Evolutionary conservation across 2,888 invertebrate genomes (phyloP), one percentile per base, ranked within the genome.

Genomic region (Chrysolina oricalcia): DNA sequence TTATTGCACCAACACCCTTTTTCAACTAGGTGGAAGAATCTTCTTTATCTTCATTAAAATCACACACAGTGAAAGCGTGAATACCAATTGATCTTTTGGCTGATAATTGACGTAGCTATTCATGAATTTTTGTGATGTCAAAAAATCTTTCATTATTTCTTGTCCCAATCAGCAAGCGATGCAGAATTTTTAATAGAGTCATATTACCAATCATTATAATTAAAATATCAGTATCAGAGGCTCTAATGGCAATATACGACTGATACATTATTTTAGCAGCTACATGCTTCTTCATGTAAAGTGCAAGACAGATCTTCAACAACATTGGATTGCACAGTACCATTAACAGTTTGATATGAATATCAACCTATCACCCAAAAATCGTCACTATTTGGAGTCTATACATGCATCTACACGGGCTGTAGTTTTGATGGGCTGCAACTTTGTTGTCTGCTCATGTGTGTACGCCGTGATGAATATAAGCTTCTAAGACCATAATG

Each of bases 171-270:
- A 69, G 50, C 63, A 83, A 72, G 80, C 81, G n/a, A 23, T 6
- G 64, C 27, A 63, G 56, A 41, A 53, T 77, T 79, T 81, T 72
- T 63, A 80, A 76, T 72, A 80, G 56, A 74, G 66, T 27, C 82
- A 83, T 80, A 72, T 83, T 66, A 17, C 79, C 83, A 15, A 83
- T 46, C 81, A 82, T 81, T 46, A 83, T 83, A 11, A 76, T 71
- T n/a, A 75, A 43, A 67, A 83, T 75, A 78, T n/a, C n/a, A n/a
- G n/a, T n/a, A n/a, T n/a, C n/a, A n/a, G n/a, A n/a, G n/a, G n/a
- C n/a, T n/a, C n/a, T 82, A 41, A 82, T 80, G 10, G 75, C 79
- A 77, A 83, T 62, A 78, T 83, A 78, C 23, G 77, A 77, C 46
- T 79, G 73, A 75, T 75, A 79, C 35, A 79, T 64, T 23, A 78